These are phyloP conservation scores for Heliornis fulica DNA, from an alignment of 2,113 vertebrate genomes.

Conservation along the genomic window DNA sequence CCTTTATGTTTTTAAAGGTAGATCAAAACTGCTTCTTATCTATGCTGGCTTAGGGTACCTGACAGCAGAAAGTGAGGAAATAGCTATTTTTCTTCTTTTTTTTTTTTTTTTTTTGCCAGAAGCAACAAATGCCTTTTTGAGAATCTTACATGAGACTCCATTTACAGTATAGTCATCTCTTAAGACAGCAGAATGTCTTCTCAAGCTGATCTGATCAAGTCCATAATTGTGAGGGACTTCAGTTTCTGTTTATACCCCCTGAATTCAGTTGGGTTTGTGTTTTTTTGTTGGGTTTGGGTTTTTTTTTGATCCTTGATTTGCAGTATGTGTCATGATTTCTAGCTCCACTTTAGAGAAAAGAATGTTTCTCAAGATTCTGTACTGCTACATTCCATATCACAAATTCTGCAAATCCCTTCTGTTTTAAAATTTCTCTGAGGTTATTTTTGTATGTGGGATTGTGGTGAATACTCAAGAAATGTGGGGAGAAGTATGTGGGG, in stretches of 20 bases:
- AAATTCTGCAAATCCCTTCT: background rate
- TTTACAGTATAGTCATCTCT: background rate
- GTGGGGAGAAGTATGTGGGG: background rate
- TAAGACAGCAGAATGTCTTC: background rate
- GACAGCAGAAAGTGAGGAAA: background rate
- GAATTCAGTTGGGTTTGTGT: no score
- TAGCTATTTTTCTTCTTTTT: no score
- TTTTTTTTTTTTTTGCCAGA: background rate
- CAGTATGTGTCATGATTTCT: background rate
- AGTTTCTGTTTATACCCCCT: background rate
- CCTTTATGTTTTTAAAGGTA: background rate
- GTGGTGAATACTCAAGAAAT: background rate
- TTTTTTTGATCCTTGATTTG: background rate
- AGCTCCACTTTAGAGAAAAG: background rate
- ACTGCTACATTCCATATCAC: background rate
- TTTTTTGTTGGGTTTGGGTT: no score
- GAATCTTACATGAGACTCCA: background rate
- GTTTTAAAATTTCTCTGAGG: background rate
- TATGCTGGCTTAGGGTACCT: background rate
- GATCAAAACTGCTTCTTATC: background rate
- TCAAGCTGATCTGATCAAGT: background rate
- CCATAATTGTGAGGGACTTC: background rate
- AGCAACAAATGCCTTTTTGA: background rate
- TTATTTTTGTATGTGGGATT: background rate
- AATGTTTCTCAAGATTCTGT: background rate